phyloP scores from a whole-genome alignment of 2,797 vertebrate species.

The Knipowitschia caucasica region DNA sequence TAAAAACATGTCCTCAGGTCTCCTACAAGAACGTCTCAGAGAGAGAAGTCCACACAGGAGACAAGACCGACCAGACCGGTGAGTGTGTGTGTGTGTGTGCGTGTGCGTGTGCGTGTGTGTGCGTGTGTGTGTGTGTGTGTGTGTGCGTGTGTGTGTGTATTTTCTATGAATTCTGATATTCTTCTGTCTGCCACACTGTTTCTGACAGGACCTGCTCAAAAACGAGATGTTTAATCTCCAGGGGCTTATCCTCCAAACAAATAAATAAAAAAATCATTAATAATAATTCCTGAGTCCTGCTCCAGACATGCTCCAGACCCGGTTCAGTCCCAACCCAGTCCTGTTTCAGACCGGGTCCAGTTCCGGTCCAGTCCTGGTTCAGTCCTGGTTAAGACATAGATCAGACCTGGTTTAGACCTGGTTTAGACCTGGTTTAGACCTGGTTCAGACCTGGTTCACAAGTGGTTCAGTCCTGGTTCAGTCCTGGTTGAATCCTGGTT shows the following conservation, averaged over 20 bases:
- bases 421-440: neutral
- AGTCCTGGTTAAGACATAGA: neutral
- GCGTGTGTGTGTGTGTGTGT: too few relatives aligned
- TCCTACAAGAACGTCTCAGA: conserved; percentile 50
- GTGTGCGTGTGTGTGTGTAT: too few relatives aligned
- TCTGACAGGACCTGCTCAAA: too few relatives aligned
- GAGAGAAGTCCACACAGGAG: conserved; percentile 34
- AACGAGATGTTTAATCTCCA: too few relatives aligned
- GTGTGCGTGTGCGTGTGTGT: too few relatives aligned
- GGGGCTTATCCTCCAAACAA: too few relatives aligned
- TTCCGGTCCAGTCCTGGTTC: neutral
- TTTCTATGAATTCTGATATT: too few relatives aligned
- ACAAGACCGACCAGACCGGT: conserved; percentile 4
- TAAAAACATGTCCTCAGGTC: conserved; percentile 1
- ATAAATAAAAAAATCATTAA: too few relatives aligned
- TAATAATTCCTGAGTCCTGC: neutral
- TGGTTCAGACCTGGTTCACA: too few relatives aligned
- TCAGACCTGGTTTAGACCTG: too few relatives aligned
- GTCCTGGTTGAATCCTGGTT: neutral
- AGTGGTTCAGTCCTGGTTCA: neutral
- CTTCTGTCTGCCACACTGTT: too few relatives aligned
- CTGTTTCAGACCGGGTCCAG: neutral
- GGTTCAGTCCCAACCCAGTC: neutral
- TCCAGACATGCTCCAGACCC: neutral
- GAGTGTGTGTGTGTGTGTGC: too few relatives aligned